Percentiles rank a stretch among this genome's conserved stretches.
Evolutionary conservation across 2,888 invertebrate genomes (phyloP).

Genomic region (Serrognathus titanus): DNA sequence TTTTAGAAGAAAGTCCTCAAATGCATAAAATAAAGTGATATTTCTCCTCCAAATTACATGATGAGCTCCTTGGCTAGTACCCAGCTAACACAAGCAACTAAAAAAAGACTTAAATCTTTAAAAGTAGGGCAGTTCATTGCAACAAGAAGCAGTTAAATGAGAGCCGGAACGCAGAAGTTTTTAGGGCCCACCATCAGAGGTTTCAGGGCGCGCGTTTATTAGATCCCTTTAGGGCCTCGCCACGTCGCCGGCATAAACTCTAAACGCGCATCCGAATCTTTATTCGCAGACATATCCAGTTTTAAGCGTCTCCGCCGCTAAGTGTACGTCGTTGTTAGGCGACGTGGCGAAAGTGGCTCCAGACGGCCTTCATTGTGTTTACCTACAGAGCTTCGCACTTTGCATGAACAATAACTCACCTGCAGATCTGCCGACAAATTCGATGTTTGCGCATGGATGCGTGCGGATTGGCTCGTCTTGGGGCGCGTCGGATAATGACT

Average conservation of each 20-base stretch:
- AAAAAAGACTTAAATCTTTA: too few relatives aligned
- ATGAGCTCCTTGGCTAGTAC: too few relatives aligned
- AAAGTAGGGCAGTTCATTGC: too few relatives aligned
- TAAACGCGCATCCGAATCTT: constrained; percentile 9
- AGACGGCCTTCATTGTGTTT: constrained; percentile 32
- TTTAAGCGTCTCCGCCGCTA: constrained; percentile 8
- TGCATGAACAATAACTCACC: constrained; percentile 40
- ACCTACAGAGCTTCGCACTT: constrained; percentile 45
- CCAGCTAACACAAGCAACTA: too few relatives aligned
- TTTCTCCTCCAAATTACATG: too few relatives aligned
- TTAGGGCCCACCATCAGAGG: too few relatives aligned
- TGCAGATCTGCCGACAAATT: constrained; percentile 30
- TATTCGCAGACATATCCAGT: constrained; percentile 4
- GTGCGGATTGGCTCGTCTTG: constrained; percentile 7
- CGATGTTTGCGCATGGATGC: constrained; percentile 25
- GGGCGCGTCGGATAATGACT: neutral
- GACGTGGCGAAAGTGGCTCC: constrained; percentile 16
- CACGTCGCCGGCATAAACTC: constrained; percentile 6
- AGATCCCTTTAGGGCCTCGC: neutral
- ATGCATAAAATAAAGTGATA: too few relatives aligned
- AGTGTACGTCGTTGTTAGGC: constrained; percentile 4
- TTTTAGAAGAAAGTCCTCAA: too few relatives aligned
- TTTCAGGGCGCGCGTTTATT: neutral
- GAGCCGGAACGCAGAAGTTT: too few relatives aligned
- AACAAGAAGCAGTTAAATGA: too few relatives aligned